phyloP scores from a whole-genome alignment of 2,888 invertebrate genomes.

The Zelleria hepariella region DNA sequence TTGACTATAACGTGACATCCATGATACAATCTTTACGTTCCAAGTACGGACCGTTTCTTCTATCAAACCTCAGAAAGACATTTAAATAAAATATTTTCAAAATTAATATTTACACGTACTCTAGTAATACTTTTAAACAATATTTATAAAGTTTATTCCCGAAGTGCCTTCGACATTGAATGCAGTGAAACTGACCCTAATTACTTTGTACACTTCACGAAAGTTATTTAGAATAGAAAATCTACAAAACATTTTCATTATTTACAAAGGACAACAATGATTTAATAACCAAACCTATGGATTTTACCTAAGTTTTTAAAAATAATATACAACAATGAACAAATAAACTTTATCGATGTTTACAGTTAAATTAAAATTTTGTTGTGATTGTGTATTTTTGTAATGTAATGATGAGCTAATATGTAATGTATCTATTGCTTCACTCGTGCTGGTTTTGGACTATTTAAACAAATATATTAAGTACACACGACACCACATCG shows the following conservation, averaged over 20 bases:
- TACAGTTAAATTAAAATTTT: too few species aligned
- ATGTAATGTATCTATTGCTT: too few species aligned
- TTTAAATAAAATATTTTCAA: conserved; percentile 40
- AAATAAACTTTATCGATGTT: too few species aligned
- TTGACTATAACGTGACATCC: not conserved
- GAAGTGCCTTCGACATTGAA: conserved; percentile 40
- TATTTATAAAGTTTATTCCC: conserved; percentile 57
- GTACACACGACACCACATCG: too few species aligned
- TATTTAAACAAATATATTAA: too few species aligned
- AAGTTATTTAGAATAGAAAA: conserved; percentile 59
- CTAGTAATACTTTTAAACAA: conserved; percentile 71
- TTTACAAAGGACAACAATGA: conserved; percentile 60
- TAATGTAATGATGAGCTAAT: too few species aligned
- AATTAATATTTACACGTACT: conserved; percentile 63
- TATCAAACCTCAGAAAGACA: not conserved
- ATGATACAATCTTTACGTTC: not conserved
- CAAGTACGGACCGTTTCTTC: not conserved
- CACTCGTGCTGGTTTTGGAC: too few species aligned
- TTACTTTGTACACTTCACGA: conserved; percentile 64
- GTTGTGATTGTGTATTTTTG: too few species aligned
- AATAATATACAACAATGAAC: too few species aligned
- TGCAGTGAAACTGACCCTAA: conserved; percentile 44
- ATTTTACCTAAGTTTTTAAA: conserved; percentile 32
- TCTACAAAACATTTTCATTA: conserved; percentile 60
- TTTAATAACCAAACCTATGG: conserved; percentile 49